These are phyloP conservation scores for Lasioglossum morio DNA, from an alignment of 2,888 invertebrate species.

Conservation along the genomic window DNA sequence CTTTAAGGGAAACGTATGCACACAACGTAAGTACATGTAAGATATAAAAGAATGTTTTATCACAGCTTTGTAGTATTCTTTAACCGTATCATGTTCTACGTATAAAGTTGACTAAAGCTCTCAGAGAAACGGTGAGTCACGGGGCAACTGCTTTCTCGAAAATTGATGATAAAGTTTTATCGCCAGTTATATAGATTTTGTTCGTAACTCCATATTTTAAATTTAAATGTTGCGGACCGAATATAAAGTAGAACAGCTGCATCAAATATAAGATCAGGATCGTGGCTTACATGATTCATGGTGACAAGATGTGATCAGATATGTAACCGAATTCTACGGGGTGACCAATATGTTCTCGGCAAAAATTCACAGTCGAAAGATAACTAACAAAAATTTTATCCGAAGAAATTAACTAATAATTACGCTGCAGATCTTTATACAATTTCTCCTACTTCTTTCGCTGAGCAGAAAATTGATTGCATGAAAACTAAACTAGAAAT, in stretches of 20 bases:
- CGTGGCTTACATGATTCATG: background rate
- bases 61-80: background rate
- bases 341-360: background rate
- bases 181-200: conserved; percentile 6
- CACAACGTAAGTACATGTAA: background rate
- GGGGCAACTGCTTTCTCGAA: background rate
- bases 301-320: background rate
- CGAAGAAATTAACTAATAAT: background rate
- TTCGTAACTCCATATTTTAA: conserved; percentile 4
- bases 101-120: background rate
- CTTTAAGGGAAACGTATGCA: background rate
- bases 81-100: background rate
- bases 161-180: background rate
- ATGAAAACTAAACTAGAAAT: too few species aligned
- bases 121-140: background rate
- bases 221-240: background rate
- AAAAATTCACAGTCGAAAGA: background rate
- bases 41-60: background rate
- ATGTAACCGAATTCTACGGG: background rate
- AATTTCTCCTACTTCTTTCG: too few species aligned
- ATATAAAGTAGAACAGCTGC: background rate
- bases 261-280: background rate
- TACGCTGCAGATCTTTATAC: too few species aligned
- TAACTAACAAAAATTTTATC: background rate
- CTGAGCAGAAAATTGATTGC: too few species aligned